phyloP scores from a whole-genome alignment of 2,113 vertebrate species.

The Pollimyrus isidori region DNA sequence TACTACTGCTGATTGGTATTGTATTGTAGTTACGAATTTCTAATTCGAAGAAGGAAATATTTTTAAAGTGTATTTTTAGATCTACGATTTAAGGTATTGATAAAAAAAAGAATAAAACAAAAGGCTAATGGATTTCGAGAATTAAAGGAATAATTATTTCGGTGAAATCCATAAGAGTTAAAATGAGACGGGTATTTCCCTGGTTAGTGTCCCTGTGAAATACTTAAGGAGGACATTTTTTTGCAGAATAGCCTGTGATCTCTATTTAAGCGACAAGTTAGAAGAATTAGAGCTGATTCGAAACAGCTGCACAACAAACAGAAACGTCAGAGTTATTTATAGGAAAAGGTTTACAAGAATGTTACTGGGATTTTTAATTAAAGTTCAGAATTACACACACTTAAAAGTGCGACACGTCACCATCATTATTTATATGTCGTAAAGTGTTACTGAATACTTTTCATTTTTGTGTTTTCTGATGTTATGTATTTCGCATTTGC shows the following conservation, averaged over 20 bases:
- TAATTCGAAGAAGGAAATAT: too few species aligned
- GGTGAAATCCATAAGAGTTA: neutral
- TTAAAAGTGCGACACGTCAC: neutral
- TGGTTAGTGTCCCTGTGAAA: neutral
- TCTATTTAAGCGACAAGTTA: neutral
- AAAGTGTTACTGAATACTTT: neutral
- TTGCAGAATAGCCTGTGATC: neutral
- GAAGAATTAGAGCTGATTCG: neutral
- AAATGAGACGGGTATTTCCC: neutral
- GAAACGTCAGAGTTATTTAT: neutral
- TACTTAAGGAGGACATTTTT: neutral
- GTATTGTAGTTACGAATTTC: too few species aligned
- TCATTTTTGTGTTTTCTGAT: neutral
- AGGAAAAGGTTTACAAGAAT: too few species aligned
- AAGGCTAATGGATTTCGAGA: too few species aligned
- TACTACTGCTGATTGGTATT: too few species aligned
- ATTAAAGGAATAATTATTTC: too few species aligned
- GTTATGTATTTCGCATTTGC: neutral
- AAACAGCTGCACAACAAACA: neutral
- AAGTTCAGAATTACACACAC: neutral
- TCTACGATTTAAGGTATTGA: too few species aligned
- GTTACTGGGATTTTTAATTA: neutral
- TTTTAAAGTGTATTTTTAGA: too few species aligned
- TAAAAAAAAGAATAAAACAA: too few species aligned
- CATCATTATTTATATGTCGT: neutral